Percentiles rank a stretch among this genome's conserved stretches.
Conservation (phyloP, 2,888 invertebrate species). For the Halictus quadricinctus region DNA sequence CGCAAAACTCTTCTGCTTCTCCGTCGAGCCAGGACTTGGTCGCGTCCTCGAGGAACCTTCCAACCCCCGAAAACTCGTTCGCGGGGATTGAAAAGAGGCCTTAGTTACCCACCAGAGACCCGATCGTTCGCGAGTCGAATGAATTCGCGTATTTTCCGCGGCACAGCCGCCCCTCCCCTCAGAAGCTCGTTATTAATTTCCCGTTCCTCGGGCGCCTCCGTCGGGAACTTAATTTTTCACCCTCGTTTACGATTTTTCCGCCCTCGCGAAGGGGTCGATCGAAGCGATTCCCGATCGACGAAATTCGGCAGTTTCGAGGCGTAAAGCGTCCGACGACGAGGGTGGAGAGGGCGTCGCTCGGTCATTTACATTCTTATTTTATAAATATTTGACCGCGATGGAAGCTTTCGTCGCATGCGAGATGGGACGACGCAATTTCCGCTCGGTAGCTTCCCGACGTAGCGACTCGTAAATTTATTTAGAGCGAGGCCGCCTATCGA, state of each 20-base stretch:
- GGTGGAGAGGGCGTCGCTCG: background rate
- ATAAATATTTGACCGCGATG: background rate
- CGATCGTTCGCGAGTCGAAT: slow-evolving; percentile 74
- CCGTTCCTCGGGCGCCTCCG: slow-evolving; percentile 29
- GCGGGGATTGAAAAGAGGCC: slow-evolving; percentile 78
- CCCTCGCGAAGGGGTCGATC: background rate
- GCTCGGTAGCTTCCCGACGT: slow-evolving; percentile 1
- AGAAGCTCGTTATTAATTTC: slow-evolving; percentile 76
- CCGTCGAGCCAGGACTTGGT: background rate
- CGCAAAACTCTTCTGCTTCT: slow-evolving; percentile 43
- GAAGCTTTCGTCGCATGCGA: background rate
- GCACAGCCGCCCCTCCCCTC: slow-evolving; percentile 46
- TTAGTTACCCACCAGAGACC: slow-evolving; percentile 79
- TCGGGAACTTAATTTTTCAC: slow-evolving; percentile 32
- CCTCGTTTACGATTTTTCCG: slow-evolving; percentile 29
- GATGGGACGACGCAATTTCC: background rate
- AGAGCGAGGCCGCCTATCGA: slow-evolving; percentile 53
- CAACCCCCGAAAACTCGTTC: slow-evolving; percentile 36
- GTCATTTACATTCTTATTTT: slow-evolving; percentile 2
- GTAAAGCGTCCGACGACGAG: background rate
- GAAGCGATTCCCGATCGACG: background rate
- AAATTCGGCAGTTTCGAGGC: slow-evolving; percentile 4
- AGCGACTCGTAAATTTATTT: slow-evolving; percentile 36
- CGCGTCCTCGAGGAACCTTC: slow-evolving; percentile 27
- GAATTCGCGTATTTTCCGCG: slow-evolving; percentile 73